phyloP scores from a whole-genome alignment of 2,888 invertebrate species.

The Mythimna ferrago region DNA sequence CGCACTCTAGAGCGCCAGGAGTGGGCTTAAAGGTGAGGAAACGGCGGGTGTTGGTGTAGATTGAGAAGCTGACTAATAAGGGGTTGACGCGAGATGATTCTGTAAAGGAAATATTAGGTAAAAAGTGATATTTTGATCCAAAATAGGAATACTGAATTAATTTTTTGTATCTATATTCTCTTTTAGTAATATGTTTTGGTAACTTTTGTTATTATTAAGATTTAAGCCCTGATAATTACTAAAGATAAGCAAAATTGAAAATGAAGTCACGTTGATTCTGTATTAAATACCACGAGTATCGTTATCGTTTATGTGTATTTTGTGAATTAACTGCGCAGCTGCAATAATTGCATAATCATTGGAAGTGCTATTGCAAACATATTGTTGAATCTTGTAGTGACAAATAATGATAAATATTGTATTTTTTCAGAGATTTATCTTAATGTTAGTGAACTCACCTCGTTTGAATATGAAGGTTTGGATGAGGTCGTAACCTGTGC shows the following conservation, averaged over 20 bases:
- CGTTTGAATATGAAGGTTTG: slow-evolving; percentile 66
- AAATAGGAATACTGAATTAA: background rate
- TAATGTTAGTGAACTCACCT: slow-evolving; percentile 66
- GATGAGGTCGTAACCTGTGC: slow-evolving; percentile 75
- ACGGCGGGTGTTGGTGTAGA: slow-evolving; percentile 81
- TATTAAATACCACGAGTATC: slow-evolving; percentile 17
- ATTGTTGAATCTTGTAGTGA: background rate
- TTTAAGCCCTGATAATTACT: background rate
- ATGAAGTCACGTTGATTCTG: slow-evolving; percentile 41
- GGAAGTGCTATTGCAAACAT: background rate
- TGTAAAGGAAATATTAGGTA: slow-evolving; percentile 26
- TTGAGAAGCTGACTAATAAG: slow-evolving; percentile 76
- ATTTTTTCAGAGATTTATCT: background rate
- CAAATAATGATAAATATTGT: background rate
- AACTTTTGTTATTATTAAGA: slow-evolving; percentile 5
- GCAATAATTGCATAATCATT: slow-evolving; percentile 10
- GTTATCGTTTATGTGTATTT: slow-evolving; percentile 43
- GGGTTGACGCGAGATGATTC: slow-evolving; percentile 63
- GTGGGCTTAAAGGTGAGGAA: slow-evolving; percentile 75
- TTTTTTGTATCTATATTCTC: background rate
- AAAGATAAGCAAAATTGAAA: slow-evolving; percentile 11
- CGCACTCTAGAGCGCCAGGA: slow-evolving; percentile 79
- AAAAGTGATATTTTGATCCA: background rate
- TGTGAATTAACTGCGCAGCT: slow-evolving; percentile 20
- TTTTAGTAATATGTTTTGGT: background rate